phyloP scores from a whole-genome alignment of 1,140 invertebrate species.

The Panonychus citri region DNA sequence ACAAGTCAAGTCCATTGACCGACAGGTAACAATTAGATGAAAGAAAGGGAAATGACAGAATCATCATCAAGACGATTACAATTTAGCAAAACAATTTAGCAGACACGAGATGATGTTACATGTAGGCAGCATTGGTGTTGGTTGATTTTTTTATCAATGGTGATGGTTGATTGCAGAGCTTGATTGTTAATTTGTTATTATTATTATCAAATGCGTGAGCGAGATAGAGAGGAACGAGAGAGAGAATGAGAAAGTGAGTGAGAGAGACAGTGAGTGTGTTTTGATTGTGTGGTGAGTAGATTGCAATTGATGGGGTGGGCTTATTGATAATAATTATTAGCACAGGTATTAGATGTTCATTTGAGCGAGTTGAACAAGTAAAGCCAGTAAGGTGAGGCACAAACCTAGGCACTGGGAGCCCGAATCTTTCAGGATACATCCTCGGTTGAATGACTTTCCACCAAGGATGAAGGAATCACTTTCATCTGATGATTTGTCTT shows the following conservation, averaged over 20 bases:
- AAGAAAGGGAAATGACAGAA: too few relatives aligned
- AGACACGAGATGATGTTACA: neutral
- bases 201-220: too few relatives aligned
- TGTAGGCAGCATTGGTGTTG: too few relatives aligned
- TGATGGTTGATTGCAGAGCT: too few relatives aligned
- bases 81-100: neutral
- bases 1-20: too few relatives aligned
- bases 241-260: too few relatives aligned
- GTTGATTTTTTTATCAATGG: too few relatives aligned
- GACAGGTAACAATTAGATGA: too few relatives aligned
- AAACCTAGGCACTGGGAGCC: slow-evolving; percentile 1
- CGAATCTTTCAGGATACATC: neutral
- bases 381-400: neutral
- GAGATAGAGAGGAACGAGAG: too few relatives aligned
- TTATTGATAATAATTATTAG: too few relatives aligned
- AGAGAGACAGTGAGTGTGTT: too few relatives aligned
- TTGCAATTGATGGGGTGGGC: neutral
- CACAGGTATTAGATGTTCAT: neutral
- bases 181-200: too few relatives aligned
- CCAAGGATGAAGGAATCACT: neutral
- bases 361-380: neutral
- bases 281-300: neutral
- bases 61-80: slow-evolving; percentile 3
- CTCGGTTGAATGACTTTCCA: neutral
- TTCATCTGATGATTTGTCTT: neutral